Conservation (phyloP, 2,797 vertebrate species). For the Margarornis squamiger region DNA sequence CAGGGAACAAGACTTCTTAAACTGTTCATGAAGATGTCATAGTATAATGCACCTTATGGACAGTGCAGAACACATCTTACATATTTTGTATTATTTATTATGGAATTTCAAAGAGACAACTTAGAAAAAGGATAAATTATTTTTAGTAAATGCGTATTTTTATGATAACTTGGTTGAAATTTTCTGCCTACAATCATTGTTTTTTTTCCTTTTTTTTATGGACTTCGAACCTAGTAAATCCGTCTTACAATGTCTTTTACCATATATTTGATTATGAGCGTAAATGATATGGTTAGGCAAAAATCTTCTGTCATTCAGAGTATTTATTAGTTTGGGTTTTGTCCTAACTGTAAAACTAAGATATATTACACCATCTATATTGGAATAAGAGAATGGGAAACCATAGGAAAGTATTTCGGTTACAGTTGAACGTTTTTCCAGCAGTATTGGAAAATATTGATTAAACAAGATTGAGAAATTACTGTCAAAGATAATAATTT, state of each 20-base stretch:
- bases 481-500: not conserved
- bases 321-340: not conserved
- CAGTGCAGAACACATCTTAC: not conserved
- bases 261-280: not conserved
- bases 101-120: not conserved
- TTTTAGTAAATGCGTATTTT: not conserved
- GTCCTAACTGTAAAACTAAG: not conserved
- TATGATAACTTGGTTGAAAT: not conserved
- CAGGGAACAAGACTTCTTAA: not conserved
- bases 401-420: not conserved
- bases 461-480: not conserved
- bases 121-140: not conserved
- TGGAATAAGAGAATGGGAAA: not conserved
- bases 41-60: not conserved
- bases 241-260: not conserved
- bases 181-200: not conserved
- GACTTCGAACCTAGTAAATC: not conserved
- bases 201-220: not conserved
- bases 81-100: not conserved
- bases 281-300: not conserved
- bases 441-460: not conserved
- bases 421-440: not conserved
- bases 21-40: not conserved
- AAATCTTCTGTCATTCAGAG: not conserved
- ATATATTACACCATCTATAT: no score